These are phyloP conservation scores for Tragelaphus buxtoni DNA, from an alignment of 2,113 vertebrate species.

Conservation along the genomic window DNA sequence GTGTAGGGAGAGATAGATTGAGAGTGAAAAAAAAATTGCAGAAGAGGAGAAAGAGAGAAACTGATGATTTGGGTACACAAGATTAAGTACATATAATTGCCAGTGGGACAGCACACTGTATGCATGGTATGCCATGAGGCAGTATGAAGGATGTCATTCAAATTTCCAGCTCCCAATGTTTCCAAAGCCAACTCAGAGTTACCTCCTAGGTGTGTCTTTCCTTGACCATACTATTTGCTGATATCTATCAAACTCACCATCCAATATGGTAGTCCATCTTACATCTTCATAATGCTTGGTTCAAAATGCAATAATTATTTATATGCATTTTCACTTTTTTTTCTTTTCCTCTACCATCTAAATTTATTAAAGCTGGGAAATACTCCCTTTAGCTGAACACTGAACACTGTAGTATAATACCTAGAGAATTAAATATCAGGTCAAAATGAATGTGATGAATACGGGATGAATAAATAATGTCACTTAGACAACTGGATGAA, in stretches of 20 bases:
- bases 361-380: background rate
- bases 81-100: background rate
- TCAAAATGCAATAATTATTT: background rate
- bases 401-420: too few relatives aligned
- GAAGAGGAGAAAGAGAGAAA: background rate
- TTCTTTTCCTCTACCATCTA: background rate
- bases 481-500: background rate
- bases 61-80: background rate
- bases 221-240: background rate
- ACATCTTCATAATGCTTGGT: background rate
- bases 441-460: background rate
- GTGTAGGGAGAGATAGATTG: background rate
- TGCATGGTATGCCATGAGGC: accelerated
- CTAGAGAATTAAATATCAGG: background rate
- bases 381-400: background rate
- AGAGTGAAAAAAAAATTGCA: background rate
- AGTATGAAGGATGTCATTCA: background rate
- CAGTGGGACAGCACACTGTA: too few relatives aligned
- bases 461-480: background rate
- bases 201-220: background rate
- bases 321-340: background rate
- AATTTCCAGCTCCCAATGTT: background rate
- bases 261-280: background rate
- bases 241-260: background rate
- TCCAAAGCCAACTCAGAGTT: background rate